These are phyloP conservation scores for Cosmopolites sordidus DNA, from an alignment of 2,888 invertebrate genomes.

Conservation along the genomic window DNA sequence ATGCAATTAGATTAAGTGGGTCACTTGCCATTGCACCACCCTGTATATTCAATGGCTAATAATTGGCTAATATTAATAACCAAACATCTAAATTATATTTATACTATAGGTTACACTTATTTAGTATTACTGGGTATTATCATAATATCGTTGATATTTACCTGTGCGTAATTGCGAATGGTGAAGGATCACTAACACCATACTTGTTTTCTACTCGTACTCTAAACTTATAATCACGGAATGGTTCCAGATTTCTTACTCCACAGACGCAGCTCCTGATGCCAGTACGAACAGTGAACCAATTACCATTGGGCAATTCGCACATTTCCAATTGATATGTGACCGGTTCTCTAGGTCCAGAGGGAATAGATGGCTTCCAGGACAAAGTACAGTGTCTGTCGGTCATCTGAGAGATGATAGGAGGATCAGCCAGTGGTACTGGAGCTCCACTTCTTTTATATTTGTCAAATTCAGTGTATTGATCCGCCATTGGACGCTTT, in stretches of 20 bases:
- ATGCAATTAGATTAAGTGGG: no score
- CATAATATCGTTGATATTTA: no score
- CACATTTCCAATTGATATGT: conserved; percentile 95
- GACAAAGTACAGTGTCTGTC: conserved; percentile 83
- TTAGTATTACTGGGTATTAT: no score
- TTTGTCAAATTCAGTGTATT: conserved; percentile 80
- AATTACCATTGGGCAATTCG: conserved; percentile 86
- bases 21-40: no score
- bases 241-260: conserved; percentile 84
- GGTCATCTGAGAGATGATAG: conserved; percentile 89
- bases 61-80: no score
- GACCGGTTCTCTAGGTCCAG: conserved; percentile 81
- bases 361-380: conserved; percentile 91
- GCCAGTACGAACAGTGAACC: conserved; percentile 83
- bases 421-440: conserved; percentile 82
- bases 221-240: conserved; percentile 92
- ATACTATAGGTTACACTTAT: no score
- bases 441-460: conserved; percentile 80
- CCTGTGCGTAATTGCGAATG: conserved; percentile 76
- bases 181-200: conserved; percentile 95
- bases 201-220: conserved; percentile 95
- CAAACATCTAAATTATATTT: no score
- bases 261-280: conserved; percentile 87
- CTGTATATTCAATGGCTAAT: no score
- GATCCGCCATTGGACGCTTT: conserved; percentile 68